These are phyloP conservation scores for Drosophila birchii DNA, from an alignment of 2,888 invertebrate genomes.

Conservation along the genomic window DNA sequence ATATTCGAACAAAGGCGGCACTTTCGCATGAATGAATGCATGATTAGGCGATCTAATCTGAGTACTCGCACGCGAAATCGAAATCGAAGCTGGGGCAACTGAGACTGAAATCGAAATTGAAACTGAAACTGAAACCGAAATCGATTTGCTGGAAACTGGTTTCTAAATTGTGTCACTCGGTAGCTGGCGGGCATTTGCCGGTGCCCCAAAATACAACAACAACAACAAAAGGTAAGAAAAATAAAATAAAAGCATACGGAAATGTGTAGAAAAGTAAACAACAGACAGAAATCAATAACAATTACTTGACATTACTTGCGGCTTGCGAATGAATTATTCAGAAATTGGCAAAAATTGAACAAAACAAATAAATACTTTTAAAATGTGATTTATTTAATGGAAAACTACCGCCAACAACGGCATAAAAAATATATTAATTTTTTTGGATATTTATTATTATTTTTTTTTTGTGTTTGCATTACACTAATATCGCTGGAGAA, in stretches of 20 bases:
- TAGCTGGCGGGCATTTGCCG: constrained; percentile 59
- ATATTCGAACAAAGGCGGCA: constrained; percentile 21
- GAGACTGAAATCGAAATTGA: constrained; percentile 49
- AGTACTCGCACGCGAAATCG: constrained; percentile 47
- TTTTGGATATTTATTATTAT: constrained; percentile 4
- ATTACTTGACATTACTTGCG: constrained; percentile 71
- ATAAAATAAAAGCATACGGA: constrained; percentile 49
- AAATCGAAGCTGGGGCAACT: constrained; percentile 47
- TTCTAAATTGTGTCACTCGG: constrained; percentile 73
- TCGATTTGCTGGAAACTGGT: constrained; percentile 65
- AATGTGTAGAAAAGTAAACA: constrained; percentile 53
- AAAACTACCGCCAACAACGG: constrained; percentile 36
- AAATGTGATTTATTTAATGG: constrained; percentile 39
- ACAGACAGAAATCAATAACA: constrained; percentile 71
- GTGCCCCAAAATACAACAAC: constrained; percentile 24
- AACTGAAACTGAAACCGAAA: constrained; percentile 51
- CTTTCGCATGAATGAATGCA: constrained; percentile 61
- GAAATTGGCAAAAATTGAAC: constrained; percentile 34
- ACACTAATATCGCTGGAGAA: constrained; percentile 9
- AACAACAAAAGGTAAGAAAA: background rate
- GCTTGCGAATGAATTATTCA: constrained; percentile 40
- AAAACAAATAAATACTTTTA: constrained; percentile 10
- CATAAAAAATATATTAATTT: constrained; percentile 8
- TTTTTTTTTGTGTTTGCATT: background rate
- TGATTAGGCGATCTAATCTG: constrained; percentile 53